These are phyloP conservation scores for Drosophila yakuba DNA, from an alignment of 1,140 invertebrate species.

Conservation along the genomic window DNA sequence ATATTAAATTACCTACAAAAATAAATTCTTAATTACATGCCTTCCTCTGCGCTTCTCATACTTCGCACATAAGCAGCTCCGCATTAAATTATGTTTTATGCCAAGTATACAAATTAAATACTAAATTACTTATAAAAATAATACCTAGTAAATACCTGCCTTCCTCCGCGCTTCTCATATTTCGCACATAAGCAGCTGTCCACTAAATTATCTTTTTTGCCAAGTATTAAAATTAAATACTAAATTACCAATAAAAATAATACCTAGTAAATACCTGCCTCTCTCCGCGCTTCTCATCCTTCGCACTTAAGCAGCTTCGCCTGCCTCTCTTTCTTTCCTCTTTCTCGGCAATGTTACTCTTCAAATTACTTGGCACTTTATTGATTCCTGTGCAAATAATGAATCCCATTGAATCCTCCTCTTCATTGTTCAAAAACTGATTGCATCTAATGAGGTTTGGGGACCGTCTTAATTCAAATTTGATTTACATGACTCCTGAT, in stretches of 20 bases:
- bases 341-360: neutral
- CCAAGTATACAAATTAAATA: no score
- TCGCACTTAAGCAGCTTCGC: neutral
- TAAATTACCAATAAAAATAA: no score
- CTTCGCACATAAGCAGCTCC: no score
- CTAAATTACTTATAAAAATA: no score
- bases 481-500: neutral
- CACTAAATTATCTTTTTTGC: no score
- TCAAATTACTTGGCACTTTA: constrained; percentile 15
- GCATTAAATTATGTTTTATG: no score
- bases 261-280: no score
- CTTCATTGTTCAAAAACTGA: neutral
- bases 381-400: constrained; percentile 11
- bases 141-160: no score
- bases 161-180: no score
- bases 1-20: neutral
- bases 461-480: neutral
- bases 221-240: neutral
- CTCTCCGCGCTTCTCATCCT: neutral
- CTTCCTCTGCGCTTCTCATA: neutral
- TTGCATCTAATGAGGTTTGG: neutral
- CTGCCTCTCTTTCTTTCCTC: neutral
- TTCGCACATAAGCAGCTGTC: no score
- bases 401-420: neutral
- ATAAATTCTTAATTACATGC: neutral